Percentiles rank a stretch among this genome's conserved stretches.
phyloP scores from a whole-genome alignment of 2,797 vertebrate species.

The Lophotriccus pileatus region DNA sequence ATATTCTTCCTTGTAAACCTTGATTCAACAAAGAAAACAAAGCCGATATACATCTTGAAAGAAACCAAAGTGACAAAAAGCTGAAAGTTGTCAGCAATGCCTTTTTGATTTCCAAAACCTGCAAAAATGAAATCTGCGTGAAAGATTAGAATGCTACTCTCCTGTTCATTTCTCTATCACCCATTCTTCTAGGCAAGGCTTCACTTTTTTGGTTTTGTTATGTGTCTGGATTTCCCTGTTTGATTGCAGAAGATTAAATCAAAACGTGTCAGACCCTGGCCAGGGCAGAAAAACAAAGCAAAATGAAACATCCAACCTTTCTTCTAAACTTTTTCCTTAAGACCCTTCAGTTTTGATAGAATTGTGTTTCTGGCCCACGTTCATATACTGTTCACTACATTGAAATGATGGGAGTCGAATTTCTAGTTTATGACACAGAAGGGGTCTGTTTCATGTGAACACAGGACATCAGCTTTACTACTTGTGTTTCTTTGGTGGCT shows the following conservation, averaged over 20 bases:
- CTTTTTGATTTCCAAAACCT: background rate
- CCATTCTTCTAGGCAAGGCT: background rate
- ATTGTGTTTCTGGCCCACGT: background rate
- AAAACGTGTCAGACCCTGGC: background rate
- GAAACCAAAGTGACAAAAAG: background rate
- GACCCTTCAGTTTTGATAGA: background rate
- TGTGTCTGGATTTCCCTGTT: background rate
- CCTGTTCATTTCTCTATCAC: background rate
- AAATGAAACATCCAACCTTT: background rate
- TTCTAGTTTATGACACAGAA: background rate
- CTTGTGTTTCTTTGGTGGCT: background rate
- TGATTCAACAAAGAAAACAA: background rate
- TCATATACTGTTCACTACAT: background rate
- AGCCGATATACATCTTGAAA: background rate
- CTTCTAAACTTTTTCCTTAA: background rate
- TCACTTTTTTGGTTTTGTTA: background rate
- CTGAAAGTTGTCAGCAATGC: background rate
- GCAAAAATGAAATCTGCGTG: background rate
- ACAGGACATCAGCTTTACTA: background rate
- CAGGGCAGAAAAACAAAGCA: background rate
- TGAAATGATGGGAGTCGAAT: background rate
- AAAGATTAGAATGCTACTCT: background rate
- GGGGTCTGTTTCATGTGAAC: background rate
- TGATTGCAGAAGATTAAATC: background rate
- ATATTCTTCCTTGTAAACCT: background rate